A percentile compares a stretch with the other conserved stretches of the same genome.
Evolutionary conservation across 2,888 invertebrate genomes (phyloP).

Genomic region (Drosophila cognata): DNA sequence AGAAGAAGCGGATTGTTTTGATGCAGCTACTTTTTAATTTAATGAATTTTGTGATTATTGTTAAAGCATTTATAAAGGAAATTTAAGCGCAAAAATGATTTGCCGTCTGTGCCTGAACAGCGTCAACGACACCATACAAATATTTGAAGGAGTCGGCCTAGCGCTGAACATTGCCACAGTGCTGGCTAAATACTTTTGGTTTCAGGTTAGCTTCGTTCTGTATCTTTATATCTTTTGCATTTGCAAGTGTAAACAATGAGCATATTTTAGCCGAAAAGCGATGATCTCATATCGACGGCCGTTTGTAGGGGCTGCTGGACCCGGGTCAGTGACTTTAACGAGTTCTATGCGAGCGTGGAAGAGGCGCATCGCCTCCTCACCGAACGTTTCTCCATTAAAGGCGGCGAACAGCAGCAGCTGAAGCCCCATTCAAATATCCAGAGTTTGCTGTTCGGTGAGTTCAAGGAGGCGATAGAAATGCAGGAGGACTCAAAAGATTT

Average conservation of each 20-base stretch:
- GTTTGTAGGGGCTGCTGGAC: constrained; percentile 82
- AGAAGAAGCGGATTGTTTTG: constrained; percentile 49
- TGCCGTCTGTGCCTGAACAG: constrained; percentile 83
- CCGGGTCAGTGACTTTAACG: constrained; percentile 76
- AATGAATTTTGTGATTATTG: constrained; percentile 13
- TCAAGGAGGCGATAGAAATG: constrained; percentile 1
- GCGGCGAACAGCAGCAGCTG: constrained; percentile 29
- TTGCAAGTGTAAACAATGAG: constrained; percentile 3
- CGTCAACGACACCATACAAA: constrained; percentile 77
- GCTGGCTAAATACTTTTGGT: constrained; percentile 84
- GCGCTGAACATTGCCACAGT: constrained; percentile 77
- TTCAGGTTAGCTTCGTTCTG: constrained; percentile 72
- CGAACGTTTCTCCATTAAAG: constrained; percentile 73
- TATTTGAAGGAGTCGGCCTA: constrained; percentile 78
- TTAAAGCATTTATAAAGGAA: constrained; percentile 45
- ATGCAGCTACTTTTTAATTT: constrained; percentile 25
- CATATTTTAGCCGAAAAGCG: constrained; percentile 61
- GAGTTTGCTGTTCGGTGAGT: neutral
- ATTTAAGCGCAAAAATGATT: constrained; percentile 72
- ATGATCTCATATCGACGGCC: constrained; percentile 81
- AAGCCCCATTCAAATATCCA: constrained; percentile 1
- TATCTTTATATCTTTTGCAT: neutral
- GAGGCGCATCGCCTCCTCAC: constrained; percentile 81
- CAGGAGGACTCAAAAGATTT: constrained; percentile 17
- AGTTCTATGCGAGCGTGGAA: constrained; percentile 77